These are phyloP conservation scores for Hyles vespertilio DNA, from an alignment of 1,140 invertebrate genomes.

Conservation along the genomic window DNA sequence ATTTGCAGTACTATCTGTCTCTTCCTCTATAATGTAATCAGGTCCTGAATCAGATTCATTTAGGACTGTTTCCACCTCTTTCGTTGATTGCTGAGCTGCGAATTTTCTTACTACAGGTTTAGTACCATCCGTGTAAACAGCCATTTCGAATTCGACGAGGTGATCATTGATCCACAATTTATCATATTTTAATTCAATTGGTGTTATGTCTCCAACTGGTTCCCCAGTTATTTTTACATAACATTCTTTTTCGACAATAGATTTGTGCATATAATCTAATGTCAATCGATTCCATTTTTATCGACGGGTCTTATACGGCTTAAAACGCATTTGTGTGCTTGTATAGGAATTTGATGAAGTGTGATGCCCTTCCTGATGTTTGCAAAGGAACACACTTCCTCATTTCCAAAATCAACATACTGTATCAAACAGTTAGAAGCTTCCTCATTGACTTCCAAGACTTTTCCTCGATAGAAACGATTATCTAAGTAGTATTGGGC, in stretches of 20 bases:
- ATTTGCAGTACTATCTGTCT: slow-evolving; percentile 18
- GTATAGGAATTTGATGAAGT: slow-evolving; percentile 77
- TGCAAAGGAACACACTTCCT: slow-evolving; percentile 67
- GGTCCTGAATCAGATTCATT: slow-evolving; percentile 47
- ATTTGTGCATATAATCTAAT: slow-evolving; percentile 63
- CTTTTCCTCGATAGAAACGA: slow-evolving; percentile 78
- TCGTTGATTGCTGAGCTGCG: slow-evolving; percentile 13
- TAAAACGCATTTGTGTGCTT: slow-evolving; percentile 70
- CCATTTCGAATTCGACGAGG: slow-evolving; percentile 62
- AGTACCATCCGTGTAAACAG: slow-evolving; percentile 46
- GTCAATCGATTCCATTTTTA: slow-evolving; percentile 49
- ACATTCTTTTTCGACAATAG: slow-evolving; percentile 59
- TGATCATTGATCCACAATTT: slow-evolving; percentile 62
- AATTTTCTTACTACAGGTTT: slow-evolving; percentile 42
- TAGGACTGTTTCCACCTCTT: slow-evolving; percentile 12
- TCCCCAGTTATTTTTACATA: slow-evolving; percentile 43
- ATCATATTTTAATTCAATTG: slow-evolving; percentile 56
- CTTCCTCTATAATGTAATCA: slow-evolving; percentile 54
- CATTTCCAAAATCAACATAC: slow-evolving; percentile 82
- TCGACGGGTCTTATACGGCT: slow-evolving; percentile 60
- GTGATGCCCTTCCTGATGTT: slow-evolving; percentile 78
- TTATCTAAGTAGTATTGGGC: slow-evolving; percentile 78
- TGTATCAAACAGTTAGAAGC: slow-evolving; percentile 65
- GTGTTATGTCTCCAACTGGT: slow-evolving; percentile 33
- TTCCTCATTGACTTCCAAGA: slow-evolving; percentile 62